Conservation (phyloP, 2,888 invertebrate genomes). For the Sphaeridia pumilis region DNA sequence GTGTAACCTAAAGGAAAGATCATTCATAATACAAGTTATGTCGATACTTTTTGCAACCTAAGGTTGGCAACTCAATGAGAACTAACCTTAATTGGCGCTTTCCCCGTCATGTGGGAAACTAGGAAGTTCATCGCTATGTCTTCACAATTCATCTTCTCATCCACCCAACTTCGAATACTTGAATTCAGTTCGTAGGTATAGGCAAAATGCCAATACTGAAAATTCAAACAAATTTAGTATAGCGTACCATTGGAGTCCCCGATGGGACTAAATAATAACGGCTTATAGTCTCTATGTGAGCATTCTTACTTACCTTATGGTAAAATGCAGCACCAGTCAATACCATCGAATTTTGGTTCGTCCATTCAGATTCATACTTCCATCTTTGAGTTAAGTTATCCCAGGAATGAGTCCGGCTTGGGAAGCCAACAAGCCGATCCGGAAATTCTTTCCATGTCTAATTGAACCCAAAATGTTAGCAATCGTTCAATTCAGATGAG, state of each 20-base stretch:
- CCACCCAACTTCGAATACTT: slow-evolving; percentile 77
- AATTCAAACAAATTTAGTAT: no score
- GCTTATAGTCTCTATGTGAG: no score
- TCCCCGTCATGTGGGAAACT: slow-evolving; percentile 81
- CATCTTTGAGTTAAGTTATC: slow-evolving; percentile 73
- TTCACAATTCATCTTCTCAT: slow-evolving; percentile 93
- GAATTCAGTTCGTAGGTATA: slow-evolving; percentile 81
- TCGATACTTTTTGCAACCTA: not conserved
- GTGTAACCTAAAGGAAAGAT: slow-evolving; percentile 62
- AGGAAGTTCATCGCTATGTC: slow-evolving; percentile 98
- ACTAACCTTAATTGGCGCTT: slow-evolving; percentile 60
- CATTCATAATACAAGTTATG: not conserved
- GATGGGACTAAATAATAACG: not conserved
- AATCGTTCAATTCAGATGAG: not conserved
- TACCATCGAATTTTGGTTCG: slow-evolving; percentile 90
- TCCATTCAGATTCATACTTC: slow-evolving; percentile 96
- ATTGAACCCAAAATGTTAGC: not conserved
- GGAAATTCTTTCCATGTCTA: slow-evolving; percentile 92
- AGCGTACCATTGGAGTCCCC: not conserved
- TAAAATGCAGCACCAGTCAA: slow-evolving; percentile 93
- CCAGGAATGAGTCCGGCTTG: slow-evolving; percentile 87
- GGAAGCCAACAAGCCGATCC: slow-evolving; percentile 90
- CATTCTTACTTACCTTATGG: slow-evolving; percentile 56
- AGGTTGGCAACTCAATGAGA: not conserved
- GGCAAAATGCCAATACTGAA: slow-evolving; percentile 86